Percentiles rank a stretch among this genome's conserved stretches.
These are phyloP conservation scores for Bombus confusus DNA, from an alignment of 1,140 invertebrate species.

Conservation along the genomic window DNA sequence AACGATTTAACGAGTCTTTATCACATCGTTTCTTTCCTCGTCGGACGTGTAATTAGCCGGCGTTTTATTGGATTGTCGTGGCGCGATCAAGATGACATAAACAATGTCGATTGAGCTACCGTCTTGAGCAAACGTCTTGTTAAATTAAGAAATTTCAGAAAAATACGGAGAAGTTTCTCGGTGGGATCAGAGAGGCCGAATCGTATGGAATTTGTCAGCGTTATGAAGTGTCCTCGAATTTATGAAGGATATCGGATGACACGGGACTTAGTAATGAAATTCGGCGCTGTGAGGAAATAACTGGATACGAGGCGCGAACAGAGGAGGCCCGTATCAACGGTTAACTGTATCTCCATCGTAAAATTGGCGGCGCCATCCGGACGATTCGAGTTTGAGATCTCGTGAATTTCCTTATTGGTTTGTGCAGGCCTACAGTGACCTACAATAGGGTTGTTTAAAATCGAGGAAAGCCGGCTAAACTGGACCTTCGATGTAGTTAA, in stretches of 20 bases:
- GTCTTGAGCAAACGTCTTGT: too few relatives aligned
- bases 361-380: conserved; percentile 37
- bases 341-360: conserved; percentile 59
- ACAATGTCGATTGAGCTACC: not conserved
- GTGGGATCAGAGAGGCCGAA: too few relatives aligned
- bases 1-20: not conserved
- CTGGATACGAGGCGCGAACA: not conserved
- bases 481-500: not conserved
- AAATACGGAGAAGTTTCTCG: not conserved
- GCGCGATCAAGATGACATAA: conserved; percentile 14
- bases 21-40: not conserved
- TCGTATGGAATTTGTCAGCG: not conserved
- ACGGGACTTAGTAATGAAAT: not conserved
- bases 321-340: conserved; percentile 35
- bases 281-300: not conserved
- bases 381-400: not conserved
- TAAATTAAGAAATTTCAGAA: not conserved
- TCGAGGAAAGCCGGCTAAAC: not conserved
- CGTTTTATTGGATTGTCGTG: conserved; percentile 8
- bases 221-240: not conserved
- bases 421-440: not conserved
- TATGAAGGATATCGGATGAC: not conserved
- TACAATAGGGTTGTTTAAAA: not conserved
- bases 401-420: conserved; percentile 62
- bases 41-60: conserved; percentile 7